A percentile compares a stretch with the other conserved stretches of the same genome.
Conservation (phyloP, 2,888 invertebrate genomes). For the Panzeria rudis region DNA sequence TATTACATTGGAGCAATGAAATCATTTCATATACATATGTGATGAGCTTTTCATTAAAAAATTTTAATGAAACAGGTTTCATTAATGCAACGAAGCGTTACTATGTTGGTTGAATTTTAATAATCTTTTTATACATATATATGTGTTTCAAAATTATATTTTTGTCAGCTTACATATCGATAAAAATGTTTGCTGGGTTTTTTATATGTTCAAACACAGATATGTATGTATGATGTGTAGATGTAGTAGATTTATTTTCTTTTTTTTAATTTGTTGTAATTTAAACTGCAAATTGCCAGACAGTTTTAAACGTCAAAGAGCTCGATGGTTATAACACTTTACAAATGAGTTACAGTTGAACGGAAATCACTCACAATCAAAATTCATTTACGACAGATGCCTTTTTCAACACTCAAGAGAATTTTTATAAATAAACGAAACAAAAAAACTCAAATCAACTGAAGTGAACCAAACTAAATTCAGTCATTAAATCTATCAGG, state of each 20-base stretch:
- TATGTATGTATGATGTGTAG: not conserved
- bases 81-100: no score
- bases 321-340: constrained; percentile 22
- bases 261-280: not conserved
- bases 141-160: no score
- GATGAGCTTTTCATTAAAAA: no score
- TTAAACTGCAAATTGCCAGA: not conserved
- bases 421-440: constrained; percentile 5
- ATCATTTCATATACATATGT: no score
- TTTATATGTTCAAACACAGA: not conserved
- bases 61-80: no score
- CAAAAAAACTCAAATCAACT: constrained; percentile 2
- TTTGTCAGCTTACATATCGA: not conserved
- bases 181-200: not conserved
- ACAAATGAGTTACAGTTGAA: not conserved
- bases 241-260: not conserved
- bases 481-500: not conserved
- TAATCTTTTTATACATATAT: no score
- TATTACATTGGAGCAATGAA: no score
- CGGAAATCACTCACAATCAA: constrained; percentile 21
- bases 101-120: no score
- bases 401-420: constrained; percentile 23
- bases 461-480: not conserved
- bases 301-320: constrained; percentile 11
- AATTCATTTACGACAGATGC: constrained; percentile 34